Conservation (phyloP, 2,113 vertebrate species). For the Ochotona princeps region DNA sequence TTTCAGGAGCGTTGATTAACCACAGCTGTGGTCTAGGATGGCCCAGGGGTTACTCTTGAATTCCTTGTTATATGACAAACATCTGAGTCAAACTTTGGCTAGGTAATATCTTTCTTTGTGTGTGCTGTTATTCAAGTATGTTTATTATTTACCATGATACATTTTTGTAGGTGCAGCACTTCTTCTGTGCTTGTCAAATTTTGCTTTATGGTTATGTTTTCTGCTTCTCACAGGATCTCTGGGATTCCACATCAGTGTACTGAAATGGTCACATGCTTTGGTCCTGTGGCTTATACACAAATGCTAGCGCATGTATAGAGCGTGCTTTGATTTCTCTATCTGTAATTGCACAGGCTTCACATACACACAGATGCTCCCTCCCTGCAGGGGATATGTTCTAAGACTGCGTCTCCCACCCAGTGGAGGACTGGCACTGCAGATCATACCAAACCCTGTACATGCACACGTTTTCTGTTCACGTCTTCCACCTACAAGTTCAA, state of each 20-base stretch:
- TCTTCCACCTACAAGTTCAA: too few species aligned
- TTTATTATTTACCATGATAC: too few species aligned
- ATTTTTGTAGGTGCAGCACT: too few species aligned
- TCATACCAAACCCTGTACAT: too few species aligned
- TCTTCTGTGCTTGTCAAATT: not conserved
- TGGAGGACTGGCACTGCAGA: too few species aligned
- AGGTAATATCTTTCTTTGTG: not conserved
- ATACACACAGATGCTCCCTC: too few species aligned
- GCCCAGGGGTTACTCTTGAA: not conserved
- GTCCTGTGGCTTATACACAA: not conserved
- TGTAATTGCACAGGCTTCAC: not conserved
- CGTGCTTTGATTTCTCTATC: not conserved
- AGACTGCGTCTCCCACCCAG: too few species aligned
- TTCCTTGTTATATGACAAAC: not conserved
- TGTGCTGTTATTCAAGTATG: too few species aligned
- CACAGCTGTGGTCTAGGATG: not conserved
- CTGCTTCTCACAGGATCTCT: not conserved
- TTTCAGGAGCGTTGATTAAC: not conserved
- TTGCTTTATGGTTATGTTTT: not conserved
- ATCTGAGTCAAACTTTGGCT: not conserved
- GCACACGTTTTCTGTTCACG: too few species aligned
- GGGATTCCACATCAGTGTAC: not conserved
- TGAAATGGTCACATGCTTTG: not conserved
- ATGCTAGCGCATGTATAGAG: not conserved
- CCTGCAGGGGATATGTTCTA: too few species aligned